Evolutionary conservation across 2,888 invertebrate species (phyloP).

Genomic region (Tachina grossa): DNA sequence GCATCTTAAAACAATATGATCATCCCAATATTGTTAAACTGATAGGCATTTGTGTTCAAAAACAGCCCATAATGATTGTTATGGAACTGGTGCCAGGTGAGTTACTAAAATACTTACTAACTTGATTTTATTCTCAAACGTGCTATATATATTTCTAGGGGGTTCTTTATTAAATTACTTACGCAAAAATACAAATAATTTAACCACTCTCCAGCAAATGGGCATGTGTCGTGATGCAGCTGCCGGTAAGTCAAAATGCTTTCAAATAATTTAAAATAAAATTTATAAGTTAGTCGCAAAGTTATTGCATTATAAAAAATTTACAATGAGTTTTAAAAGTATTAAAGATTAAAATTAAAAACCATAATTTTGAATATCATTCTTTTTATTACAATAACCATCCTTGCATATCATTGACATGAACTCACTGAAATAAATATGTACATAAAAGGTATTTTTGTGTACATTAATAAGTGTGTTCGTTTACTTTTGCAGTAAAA

Average conservation of each 20-base stretch:
- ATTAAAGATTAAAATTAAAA: too few relatives aligned
- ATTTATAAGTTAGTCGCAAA: too few relatives aligned
- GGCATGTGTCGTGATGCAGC: conserved; percentile 97
- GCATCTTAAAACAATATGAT: conserved; percentile 97
- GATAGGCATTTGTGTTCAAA: conserved; percentile 98
- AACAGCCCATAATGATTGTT: conserved; percentile 99
- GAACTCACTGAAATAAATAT: too few relatives aligned
- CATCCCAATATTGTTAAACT: conserved; percentile 98
- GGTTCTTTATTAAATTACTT: conserved; percentile 95
- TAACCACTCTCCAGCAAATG: conserved; percentile 88
- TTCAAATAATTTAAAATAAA: neutral
- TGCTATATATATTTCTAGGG: conserved; percentile 84
- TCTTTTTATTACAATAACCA: too few relatives aligned
- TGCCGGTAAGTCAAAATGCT: conserved; percentile 85
- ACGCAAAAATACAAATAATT: conserved; percentile 88
- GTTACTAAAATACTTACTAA: neutral
- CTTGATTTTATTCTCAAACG: neutral
- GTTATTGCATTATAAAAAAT: too few relatives aligned
- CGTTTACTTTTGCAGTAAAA: too few relatives aligned
- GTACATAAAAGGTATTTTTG: too few relatives aligned
- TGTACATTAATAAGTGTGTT: too few relatives aligned
- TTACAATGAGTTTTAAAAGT: too few relatives aligned
- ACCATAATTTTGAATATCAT: too few relatives aligned
- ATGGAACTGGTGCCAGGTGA: conserved; percentile 94
- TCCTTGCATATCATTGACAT: too few relatives aligned